Evolutionary conservation across 1,140 invertebrate genomes (phyloP), one percentile per base, ranked within the genome.

Genomic region (Coboldia fuscipes): DNA sequence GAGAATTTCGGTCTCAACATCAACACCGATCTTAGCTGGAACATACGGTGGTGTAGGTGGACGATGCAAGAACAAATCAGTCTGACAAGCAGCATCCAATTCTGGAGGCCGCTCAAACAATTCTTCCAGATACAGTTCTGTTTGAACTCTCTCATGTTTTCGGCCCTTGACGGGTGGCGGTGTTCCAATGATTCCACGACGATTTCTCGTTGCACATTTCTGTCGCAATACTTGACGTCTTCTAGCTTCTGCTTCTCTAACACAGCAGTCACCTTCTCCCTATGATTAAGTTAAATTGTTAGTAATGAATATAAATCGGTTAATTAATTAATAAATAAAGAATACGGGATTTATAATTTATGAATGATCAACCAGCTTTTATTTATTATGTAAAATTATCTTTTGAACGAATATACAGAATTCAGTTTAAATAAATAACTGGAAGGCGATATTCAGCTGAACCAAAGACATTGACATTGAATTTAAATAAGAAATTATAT

Each of bases 51-150:
- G 84, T 7, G 68, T 67, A 20, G 63, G 57, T 2, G 84, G 82
- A 42, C 76, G 62, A 47, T 90, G 81, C 16, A 79, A 50, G 53
- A 81, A 82, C 37, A 81, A 63, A 57, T 90, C 85, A 3, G 86
- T 90, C 54, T 92, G 84, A 19, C 77, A 76, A 38, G 72, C 72
- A 13, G 70, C 67, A 43, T 81, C 73, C 24, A 63, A 58, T 48
- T 81, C 77, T 28, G 66, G 65, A 20, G 75, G 75, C 44, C 72
- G 70, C 35, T 75, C 70, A 41, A 65, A 68, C 17, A 81, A 43
- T 61, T 86, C 83, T 52, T 90, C 83, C 16, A 92, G 63, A 51
- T 79, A 89, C 37, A 69, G 54, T 36, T 92, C 85, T 0, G 85
- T 92, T 61, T 92, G 85, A 15, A 89, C 68, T 31, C 71, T 70